A percentile compares a stretch with the other conserved stretches of the same genome.
Evolutionary conservation across 2,888 invertebrate species (phyloP).

Genomic region (Rhagium mordax): DNA sequence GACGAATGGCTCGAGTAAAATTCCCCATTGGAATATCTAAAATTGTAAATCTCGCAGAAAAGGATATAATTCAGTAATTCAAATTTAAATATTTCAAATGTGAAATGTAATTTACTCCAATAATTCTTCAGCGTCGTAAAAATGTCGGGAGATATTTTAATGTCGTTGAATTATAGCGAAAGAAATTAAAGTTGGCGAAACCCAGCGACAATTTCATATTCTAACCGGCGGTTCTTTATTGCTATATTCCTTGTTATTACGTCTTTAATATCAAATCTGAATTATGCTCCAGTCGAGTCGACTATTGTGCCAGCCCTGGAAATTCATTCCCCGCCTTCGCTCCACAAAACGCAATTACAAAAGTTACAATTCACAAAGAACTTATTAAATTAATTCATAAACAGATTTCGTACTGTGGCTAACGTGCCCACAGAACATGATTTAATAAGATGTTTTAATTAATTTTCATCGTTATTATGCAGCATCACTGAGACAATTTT

Average conservation of each 20-base stretch:
- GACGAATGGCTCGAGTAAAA: conserved; percentile 40
- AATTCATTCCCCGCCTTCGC: conserved; percentile 18
- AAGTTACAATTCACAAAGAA: conserved; percentile 32
- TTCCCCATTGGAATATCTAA: conserved; percentile 54
- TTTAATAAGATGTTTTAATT: conserved; percentile 6
- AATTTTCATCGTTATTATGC: neutral
- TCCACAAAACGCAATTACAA: conserved; percentile 28
- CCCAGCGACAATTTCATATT: conserved; percentile 63
- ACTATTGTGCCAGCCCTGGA: conserved; percentile 22
- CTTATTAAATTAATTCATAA: conserved; percentile 18
- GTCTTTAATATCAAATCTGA: conserved; percentile 66
- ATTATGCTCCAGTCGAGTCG: conserved; percentile 37
- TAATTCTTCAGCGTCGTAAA: conserved; percentile 66
- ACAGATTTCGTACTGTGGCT: neutral
- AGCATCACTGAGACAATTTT: neutral
- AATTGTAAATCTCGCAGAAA: conserved; percentile 57
- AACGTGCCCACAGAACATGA: neutral
- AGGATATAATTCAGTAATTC: conserved; percentile 63
- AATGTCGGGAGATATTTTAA: conserved; percentile 66
- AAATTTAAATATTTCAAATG: conserved; percentile 66
- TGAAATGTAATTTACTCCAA: conserved; percentile 66
- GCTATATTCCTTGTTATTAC: conserved; percentile 65
- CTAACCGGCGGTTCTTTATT: conserved; percentile 64
- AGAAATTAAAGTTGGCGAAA: conserved; percentile 66
- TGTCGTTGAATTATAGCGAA: conserved; percentile 65